Conservation (phyloP, 2,113 vertebrate genomes). For the Chaetorhynchus papuensis region DNA sequence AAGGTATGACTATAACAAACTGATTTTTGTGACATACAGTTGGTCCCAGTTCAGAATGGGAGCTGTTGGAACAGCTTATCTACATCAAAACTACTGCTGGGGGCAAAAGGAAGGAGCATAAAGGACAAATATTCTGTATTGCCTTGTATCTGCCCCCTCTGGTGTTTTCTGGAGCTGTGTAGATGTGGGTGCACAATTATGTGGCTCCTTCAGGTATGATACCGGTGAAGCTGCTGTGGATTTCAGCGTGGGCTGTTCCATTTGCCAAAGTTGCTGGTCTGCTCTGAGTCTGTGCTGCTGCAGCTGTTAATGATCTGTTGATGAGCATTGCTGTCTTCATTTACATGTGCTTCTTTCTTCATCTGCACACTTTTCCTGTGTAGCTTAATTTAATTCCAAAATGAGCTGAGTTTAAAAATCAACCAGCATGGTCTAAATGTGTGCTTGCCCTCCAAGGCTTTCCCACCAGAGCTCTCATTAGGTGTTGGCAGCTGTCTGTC, state of each 20-base stretch:
- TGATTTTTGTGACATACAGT: rapidly evolving
- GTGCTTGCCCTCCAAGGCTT: neutral
- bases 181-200: neutral
- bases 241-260: neutral
- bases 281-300: neutral
- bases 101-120: neutral
- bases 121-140: neutral
- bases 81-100: neutral
- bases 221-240: neutral
- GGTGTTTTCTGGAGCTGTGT: neutral
- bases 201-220: neutral
- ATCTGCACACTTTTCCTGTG: neutral
- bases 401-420: neutral
- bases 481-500: neutral
- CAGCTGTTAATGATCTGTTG: neutral
- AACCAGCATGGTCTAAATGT: neutral
- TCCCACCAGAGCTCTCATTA: neutral
- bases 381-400: neutral
- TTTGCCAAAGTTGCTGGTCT: neutral
- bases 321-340: neutral
- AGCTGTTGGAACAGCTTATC: neutral
- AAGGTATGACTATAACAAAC: neutral
- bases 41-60: neutral
- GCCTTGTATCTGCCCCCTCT: neutral
- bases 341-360: neutral